Percentiles rank a stretch among this genome's conserved stretches.
Conservation (phyloP, 2,113 vertebrate species). For the Conger conger region DNA sequence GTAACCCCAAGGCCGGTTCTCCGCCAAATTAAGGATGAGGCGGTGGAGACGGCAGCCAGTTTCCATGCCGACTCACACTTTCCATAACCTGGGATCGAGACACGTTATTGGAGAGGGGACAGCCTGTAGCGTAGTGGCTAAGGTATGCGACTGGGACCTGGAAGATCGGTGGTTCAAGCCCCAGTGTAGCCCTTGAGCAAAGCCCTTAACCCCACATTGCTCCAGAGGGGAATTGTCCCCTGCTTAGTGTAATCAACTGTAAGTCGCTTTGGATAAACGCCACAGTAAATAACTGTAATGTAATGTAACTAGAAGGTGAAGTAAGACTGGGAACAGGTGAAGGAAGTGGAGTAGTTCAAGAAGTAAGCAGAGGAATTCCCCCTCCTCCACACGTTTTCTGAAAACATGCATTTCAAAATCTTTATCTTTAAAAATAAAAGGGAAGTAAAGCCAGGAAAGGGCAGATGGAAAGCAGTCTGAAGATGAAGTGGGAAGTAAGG, state of each 20-base stretch:
- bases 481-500: neutral
- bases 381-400: constrained; percentile 8
- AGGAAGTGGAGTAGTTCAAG: constrained; percentile 2
- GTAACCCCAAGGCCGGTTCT: constrained; percentile 36
- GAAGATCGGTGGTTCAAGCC: no score
- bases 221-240: no score
- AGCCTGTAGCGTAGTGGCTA: no score
- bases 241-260: no score
- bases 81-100: constrained; percentile 41
- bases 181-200: no score
- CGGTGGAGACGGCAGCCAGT: constrained; percentile 43
- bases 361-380: neutral
- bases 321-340: neutral
- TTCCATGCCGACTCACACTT: constrained; percentile 66
- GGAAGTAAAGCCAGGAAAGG: neutral
- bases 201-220: no score
- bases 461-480: neutral
- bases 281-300: no score
- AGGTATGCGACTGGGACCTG: no score
- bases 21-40: constrained; percentile 47
- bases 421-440: neutral
- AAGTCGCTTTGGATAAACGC: no score
- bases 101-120: constrained; percentile 34
- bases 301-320: constrained; percentile 10
- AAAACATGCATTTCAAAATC: neutral